Base-by-base conservation (phyloP, 2,888 invertebrate genomes). In the Syritta pipiens region DNA sequence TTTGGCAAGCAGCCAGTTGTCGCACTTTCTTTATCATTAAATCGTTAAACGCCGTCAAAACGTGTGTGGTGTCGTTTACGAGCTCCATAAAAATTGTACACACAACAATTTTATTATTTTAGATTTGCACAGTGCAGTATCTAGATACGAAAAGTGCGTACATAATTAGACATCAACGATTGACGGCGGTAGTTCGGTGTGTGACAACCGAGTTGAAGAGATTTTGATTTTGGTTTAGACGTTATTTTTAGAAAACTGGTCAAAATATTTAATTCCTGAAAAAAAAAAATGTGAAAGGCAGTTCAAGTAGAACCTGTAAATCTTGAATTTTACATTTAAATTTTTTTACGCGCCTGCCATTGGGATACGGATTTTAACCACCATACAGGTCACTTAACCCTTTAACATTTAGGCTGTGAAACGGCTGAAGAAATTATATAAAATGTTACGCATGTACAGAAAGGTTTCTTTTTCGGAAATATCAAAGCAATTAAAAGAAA, bases 281-380 rank as follows among this genome's bases (percentile, higher is more conserved):
- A 48, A 4, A 40, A 9, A 49, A 28, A 51, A 63, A 63, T 32
- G 63, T 63, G 51, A 63, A 46, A 44, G 35, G 35, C 28, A 53
- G 28, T 24, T 35, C 26, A 48, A 44, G 30, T 28, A 59, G 53
- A 71, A 71, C 71, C 71, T 71, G 71, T 71, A 71, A 62, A 71
- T 71, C 71, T 62, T 46, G 71, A 62, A 62, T 44, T 40, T 44
- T 40, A 26, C 4, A 42, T 69, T 51, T 22, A 17, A 46, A 69
- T 57, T 46, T 37, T 10, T 37, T 46, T 20, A 19, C 28, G 37
- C 22, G 44, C 28, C 17, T 26, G 7, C 51, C 9, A 14, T 6
- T 12, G 7, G 3, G 22, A 32, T n/a, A 42, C 17, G 7, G 12
- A 14, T 6, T 17, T 17, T 30, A 12, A 28, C n/a, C 28, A 28